These are phyloP conservation scores for Hippopotamyrus pictus DNA, from an alignment of 2,797 vertebrate genomes.

Conservation along the genomic window DNA sequence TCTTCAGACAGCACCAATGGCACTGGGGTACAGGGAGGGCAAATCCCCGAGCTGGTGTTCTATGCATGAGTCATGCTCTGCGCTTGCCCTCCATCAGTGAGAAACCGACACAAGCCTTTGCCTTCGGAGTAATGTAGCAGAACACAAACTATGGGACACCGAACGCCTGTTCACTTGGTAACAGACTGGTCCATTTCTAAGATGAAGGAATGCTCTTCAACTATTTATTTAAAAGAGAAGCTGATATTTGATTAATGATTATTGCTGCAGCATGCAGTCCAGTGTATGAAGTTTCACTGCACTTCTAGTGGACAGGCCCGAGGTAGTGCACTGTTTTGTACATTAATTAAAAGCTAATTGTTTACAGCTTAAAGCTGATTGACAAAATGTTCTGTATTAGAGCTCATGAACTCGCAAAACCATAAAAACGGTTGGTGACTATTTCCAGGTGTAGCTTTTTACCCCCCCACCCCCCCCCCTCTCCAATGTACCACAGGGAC, in stretches of 20 bases:
- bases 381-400: conserved; percentile 66
- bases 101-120: conserved; percentile 38
- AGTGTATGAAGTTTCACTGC: conserved; percentile 50
- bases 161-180: conserved; percentile 55
- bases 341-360: conserved; percentile 67
- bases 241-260: conserved; percentile 68
- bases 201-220: conserved; percentile 68
- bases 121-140: conserved; percentile 60
- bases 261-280: conserved; percentile 52
- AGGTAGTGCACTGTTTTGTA: conserved; percentile 67
- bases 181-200: conserved; percentile 55
- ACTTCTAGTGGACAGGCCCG: conserved; percentile 56
- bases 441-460: conserved; percentile 28
- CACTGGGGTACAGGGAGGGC: conserved; percentile 94
- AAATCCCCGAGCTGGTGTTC: conserved; percentile 98
- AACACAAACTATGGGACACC: conserved; percentile 57
- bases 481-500: background rate
- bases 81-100: background rate
- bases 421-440: conserved; percentile 53
- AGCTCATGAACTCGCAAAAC: conserved; percentile 52
- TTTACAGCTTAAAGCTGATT: conserved; percentile 61
- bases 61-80: conserved; percentile 67
- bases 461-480: conserved; percentile 27
- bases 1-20: conserved; percentile 98
- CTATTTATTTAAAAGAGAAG: conserved; percentile 79